phyloP scores from a whole-genome alignment of 1,140 invertebrate species.

The Drosophila persimilis region DNA sequence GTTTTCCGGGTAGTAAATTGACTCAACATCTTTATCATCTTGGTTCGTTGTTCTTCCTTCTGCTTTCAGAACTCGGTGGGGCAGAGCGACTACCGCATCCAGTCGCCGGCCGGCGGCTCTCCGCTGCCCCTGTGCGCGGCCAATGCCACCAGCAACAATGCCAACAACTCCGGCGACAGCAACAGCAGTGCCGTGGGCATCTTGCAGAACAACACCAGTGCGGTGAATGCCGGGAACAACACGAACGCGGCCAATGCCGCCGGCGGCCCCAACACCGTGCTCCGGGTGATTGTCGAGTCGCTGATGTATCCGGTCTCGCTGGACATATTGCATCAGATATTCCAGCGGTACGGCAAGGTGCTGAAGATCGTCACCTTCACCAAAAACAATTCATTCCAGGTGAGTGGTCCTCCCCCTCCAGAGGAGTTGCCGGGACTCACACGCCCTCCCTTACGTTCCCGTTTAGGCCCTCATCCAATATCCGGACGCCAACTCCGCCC shows the following conservation, averaged over 20 bases:
- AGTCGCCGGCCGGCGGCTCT: conserved; percentile 81
- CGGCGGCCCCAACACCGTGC: conserved; percentile 97
- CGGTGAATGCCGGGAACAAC: conserved; percentile 69
- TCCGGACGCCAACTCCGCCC: conserved; percentile 97
- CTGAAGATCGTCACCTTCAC: conserved; percentile 99
- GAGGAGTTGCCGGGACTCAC: too few species aligned
- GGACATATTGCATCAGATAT: conserved; percentile 98
- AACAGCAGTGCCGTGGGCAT: conserved; percentile 67
- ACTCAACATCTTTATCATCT: conserved; percentile 41
- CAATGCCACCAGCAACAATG: conserved; percentile 63
- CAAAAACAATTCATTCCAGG: conserved; percentile 98
- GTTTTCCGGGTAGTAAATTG: conserved; percentile 54
- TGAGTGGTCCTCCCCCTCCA: conserved; percentile 4
- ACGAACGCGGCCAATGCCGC: conserved; percentile 90
- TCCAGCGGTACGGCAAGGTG: conserved; percentile 98
- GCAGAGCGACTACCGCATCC: conserved; percentile 78
- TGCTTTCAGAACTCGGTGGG: conserved; percentile 85
- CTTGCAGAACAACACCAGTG: conserved; percentile 82
- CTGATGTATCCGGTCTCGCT: conserved; percentile 99
- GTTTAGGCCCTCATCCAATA: conserved; percentile 98
- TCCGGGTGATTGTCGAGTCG: conserved; percentile 98
- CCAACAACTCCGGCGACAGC: conserved; percentile 66
- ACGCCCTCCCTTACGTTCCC: not conserved
- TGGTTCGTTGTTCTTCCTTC: not conserved
- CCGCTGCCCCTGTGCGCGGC: conserved; percentile 78